Percentiles rank a stretch among this genome's conserved stretches.
phyloP scores from a whole-genome alignment of 2,888 invertebrate species.

The Acronicta psi region DNA sequence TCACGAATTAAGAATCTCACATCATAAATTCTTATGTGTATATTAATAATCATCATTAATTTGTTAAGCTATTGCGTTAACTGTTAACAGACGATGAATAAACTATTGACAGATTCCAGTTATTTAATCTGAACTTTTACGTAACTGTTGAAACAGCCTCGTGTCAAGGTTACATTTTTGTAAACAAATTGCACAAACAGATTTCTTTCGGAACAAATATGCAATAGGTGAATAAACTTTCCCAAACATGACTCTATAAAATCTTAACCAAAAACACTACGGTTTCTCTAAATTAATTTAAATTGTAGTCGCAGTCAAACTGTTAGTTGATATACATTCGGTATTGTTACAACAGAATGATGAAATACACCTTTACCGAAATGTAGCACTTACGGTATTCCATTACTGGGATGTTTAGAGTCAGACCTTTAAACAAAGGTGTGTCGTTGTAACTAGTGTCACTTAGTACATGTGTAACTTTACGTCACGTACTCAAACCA shows the following conservation, averaged over 20 bases:
- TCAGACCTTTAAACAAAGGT: conserved; percentile 14
- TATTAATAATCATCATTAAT: background rate
- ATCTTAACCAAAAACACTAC: background rate
- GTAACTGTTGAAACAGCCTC: conserved; percentile 38
- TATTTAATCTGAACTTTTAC: conserved; percentile 41
- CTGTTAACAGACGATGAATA: conserved; percentile 19
- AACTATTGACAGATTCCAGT: conserved; percentile 38
- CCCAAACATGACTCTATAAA: conserved; percentile 6
- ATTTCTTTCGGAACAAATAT: conserved; percentile 8
- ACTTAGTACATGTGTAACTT: conserved; percentile 10
- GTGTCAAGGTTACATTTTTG: conserved; percentile 55
- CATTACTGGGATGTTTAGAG: conserved; percentile 1
- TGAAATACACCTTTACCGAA: conserved; percentile 9
- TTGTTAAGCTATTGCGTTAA: conserved; percentile 22
- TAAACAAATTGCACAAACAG: conserved; percentile 34
- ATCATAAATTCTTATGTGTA: too few relatives aligned
- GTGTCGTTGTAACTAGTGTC: conserved; percentile 10
- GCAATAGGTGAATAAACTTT: conserved; percentile 2
- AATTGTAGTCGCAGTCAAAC: too few relatives aligned
- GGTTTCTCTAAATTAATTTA: too few relatives aligned
- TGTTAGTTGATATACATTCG: background rate
- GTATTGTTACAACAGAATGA: conserved; percentile 18
- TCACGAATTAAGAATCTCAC: background rate
- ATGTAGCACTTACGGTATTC: conserved; percentile 6
- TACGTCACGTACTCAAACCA: conserved; percentile 13